These are phyloP conservation scores for Pristiophorus japonicus DNA, from an alignment of 2,113 vertebrate species.

Conservation along the genomic window DNA sequence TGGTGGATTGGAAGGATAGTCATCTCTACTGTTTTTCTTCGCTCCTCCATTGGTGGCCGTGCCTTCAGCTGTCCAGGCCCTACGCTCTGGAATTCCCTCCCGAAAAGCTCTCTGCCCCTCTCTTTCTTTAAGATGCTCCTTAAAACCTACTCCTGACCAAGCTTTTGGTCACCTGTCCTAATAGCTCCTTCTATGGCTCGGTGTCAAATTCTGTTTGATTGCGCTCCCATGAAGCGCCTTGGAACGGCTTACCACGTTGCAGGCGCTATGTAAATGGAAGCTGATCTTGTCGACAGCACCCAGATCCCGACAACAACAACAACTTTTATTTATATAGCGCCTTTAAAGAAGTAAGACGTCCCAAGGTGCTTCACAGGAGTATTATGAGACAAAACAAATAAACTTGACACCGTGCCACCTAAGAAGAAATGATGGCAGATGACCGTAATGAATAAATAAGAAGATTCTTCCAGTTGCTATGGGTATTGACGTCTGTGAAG, in stretches of 20 bases:
- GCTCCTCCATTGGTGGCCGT: background rate
- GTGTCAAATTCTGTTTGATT: background rate
- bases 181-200: background rate
- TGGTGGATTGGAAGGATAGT: background rate
- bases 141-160: background rate
- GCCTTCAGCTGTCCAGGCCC: background rate
- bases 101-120: background rate
- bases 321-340: no score
- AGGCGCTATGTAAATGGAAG: background rate
- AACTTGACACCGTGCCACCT: no score
- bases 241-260: background rate
- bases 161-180: background rate
- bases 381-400: no score
- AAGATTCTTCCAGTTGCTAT: background rate
- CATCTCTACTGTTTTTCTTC: background rate
- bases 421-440: no score
- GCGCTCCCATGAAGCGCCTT: background rate
- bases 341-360: no score
- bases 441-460: background rate
- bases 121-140: background rate
- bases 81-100: background rate
- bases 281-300: background rate
- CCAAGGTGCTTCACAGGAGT: no score
- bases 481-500: background rate
- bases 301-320: no score